Evolutionary conservation across 2,113 vertebrate genomes (phyloP), one percentile per base, ranked within the genome.

Genomic region (Zapus hudsonius): DNA sequence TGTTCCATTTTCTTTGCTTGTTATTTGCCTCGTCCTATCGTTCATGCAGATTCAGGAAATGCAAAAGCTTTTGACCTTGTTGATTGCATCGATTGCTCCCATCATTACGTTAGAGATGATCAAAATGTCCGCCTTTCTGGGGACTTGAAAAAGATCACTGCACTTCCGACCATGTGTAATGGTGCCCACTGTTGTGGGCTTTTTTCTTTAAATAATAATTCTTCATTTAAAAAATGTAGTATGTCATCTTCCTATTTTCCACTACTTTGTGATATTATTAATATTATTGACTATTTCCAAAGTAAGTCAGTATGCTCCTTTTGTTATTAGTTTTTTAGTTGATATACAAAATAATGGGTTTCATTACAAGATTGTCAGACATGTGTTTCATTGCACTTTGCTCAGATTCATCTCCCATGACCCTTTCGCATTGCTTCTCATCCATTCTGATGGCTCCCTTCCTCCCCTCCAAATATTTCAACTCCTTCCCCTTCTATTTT

Each of bases 371-470:
- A 47, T 16, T 16, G 25, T 20, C 47, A 33, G 13, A 31, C 10
- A 2, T 47, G 42, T 6, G 16, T 10, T 5, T n/a, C 31, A 25
- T 17, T 8, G 29, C 7, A 23, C 19, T n/a, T 25, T 10, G 0
- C 22, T 17, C 27, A 29, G 4, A 17, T 1, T 66, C 6, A 17
- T 16, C 57, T 59, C 57, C 57, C 5, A 5, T 16, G 4, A 8
- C 83, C n/a, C 29, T 57, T 47, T 12, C 47, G 7, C 12, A 47
- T 47, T 47, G 47, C 44, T 42, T 8, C 63, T 27, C 2, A 2
- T 36, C 10, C 23, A 10, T 59, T 33, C 38, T 42, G 38, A 3
- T 8, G 19, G 16, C 29, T 11, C 29, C 23, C 61, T 63, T 82
- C 38, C 19, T 64, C 29, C 59, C 38, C 33, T 33, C 25, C 38